Evolutionary conservation across 2,888 invertebrate species (phyloP).

Genomic region (Lasioglossum vierecki): DNA sequence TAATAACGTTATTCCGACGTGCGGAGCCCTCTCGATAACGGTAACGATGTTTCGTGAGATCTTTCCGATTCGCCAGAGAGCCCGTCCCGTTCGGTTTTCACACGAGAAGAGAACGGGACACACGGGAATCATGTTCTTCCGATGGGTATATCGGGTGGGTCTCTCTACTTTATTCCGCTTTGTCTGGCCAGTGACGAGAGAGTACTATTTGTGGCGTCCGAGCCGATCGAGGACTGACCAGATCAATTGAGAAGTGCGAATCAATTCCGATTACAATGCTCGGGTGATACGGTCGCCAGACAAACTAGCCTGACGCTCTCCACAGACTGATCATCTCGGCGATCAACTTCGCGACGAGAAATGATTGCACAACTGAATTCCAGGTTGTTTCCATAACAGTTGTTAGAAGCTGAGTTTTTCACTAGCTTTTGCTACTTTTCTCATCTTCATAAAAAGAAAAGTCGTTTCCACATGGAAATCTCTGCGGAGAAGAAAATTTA

Average conservation of each 20-base stretch:
- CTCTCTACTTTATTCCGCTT: not conserved
- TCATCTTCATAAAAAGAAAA: too few species aligned
- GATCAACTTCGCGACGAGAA: not conserved
- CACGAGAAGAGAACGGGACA: not conserved
- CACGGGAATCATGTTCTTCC: not conserved
- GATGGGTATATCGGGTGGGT: not conserved
- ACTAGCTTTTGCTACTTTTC: too few species aligned
- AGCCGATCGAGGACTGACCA: not conserved
- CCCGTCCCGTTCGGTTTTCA: too few species aligned
- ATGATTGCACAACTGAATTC: not conserved
- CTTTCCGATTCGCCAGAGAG: not conserved
- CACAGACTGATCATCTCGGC: not conserved
- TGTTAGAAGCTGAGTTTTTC: too few species aligned
- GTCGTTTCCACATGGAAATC: too few species aligned
- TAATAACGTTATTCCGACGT: conserved; percentile 46
- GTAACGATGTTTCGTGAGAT: not conserved
- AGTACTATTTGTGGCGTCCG: not conserved
- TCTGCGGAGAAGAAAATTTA: too few species aligned
- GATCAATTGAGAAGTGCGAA: not conserved
- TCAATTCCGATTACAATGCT: not conserved
- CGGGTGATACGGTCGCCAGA: not conserved
- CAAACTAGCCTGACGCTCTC: not conserved
- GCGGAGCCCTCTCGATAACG: conserved; percentile 5
- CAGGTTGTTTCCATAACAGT: too few species aligned
- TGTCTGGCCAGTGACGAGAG: not conserved